A percentile compares a stretch with the other conserved stretches of the same genome.
Evolutionary conservation across 2,113 vertebrate genomes (phyloP).

Genomic region (Nanger granti): DNA sequence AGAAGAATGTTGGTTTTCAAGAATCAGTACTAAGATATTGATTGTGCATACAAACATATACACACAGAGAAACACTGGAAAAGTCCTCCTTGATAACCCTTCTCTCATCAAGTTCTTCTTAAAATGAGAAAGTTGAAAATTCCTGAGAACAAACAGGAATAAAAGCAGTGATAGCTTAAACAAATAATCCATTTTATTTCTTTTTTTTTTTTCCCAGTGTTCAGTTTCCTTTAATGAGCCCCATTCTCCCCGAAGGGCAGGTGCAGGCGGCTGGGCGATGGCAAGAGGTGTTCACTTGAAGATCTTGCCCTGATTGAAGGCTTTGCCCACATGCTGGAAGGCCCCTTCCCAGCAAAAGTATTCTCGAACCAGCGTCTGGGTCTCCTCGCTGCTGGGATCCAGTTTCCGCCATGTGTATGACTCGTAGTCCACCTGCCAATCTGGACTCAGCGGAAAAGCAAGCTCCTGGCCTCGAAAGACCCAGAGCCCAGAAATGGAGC

Average conservation of each 20-base stretch:
- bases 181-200: background rate
- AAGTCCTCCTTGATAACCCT: background rate
- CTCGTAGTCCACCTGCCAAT: conserved; percentile 94
- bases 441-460: conserved; percentile 84
- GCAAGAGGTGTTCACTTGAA: conserved; percentile 84
- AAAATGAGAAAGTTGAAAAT: background rate
- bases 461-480: conserved; percentile 92
- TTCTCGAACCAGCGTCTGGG: conserved; percentile 90
- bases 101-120: background rate
- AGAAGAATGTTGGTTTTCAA: background rate
- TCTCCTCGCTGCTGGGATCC: conserved; percentile 85
- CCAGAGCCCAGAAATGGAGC: conserved; percentile 92
- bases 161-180: background rate
- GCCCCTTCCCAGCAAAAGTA: conserved; percentile 92
- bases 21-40: background rate
- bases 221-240: conserved; percentile 68
- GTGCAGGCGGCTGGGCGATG: background rate
- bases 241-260: conserved; percentile 47
- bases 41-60: background rate
- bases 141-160: background rate
- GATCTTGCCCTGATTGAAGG: conserved; percentile 90
- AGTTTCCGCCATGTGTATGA: conserved; percentile 92
- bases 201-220: conserved; percentile 18
- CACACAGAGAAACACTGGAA: background rate
- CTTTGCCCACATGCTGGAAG: conserved; percentile 89